Evolutionary conservation across 2,888 invertebrate genomes (phyloP).

Genomic region (Limnephilus marmoratus): DNA sequence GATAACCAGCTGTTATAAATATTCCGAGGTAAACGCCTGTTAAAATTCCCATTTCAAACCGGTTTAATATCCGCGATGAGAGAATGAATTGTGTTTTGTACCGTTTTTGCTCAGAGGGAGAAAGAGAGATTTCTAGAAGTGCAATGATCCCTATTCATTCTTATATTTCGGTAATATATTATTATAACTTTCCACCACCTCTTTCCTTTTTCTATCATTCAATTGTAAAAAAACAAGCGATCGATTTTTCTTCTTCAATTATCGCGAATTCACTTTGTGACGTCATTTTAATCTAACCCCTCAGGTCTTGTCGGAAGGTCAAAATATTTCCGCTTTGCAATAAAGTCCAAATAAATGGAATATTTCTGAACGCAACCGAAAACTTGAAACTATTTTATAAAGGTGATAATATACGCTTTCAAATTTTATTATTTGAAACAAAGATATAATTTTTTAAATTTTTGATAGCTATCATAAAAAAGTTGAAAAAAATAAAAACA

Average conservation of each 20-base stretch:
- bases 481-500: too few species aligned
- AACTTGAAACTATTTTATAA: too few species aligned
- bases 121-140: conserved; percentile 5
- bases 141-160: conserved; percentile 17
- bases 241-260: neutral
- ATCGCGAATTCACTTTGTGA: too few species aligned
- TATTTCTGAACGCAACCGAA: too few species aligned
- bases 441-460: too few species aligned
- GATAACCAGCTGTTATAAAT: conserved; percentile 9
- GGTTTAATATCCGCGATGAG: conserved; percentile 61
- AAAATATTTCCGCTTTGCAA: too few species aligned
- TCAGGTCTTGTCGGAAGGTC: too few species aligned
- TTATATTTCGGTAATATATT: neutral
- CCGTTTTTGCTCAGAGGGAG: conserved; percentile 16
- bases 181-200: neutral
- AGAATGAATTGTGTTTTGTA: conserved; percentile 53
- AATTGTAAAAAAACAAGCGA: neutral
- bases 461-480: too few species aligned
- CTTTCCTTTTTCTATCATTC: neutral
- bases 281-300: too few species aligned
- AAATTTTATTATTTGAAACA: too few species aligned
- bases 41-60: conserved; percentile 49
- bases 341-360: too few species aligned
- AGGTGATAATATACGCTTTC: too few species aligned
- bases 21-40: conserved; percentile 15